These are phyloP conservation scores for Salarias fasciatus DNA, from an alignment of 2,797 vertebrate genomes.

Conservation along the genomic window DNA sequence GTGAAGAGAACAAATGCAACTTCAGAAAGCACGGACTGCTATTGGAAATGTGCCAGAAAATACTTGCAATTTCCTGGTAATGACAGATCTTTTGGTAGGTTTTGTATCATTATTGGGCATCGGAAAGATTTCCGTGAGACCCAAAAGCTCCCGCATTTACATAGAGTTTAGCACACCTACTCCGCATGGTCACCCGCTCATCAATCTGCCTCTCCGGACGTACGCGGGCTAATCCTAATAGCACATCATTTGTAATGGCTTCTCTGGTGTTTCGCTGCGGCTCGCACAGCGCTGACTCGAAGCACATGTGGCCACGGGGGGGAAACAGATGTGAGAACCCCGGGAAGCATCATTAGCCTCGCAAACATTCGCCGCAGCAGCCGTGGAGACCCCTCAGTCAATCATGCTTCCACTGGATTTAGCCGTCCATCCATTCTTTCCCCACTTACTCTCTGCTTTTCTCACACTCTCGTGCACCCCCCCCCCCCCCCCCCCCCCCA, in stretches of 20 bases:
- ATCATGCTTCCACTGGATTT: constrained; percentile 45
- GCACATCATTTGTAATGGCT: constrained; percentile 61
- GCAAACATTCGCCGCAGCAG: constrained; percentile 62
- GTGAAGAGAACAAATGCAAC: too few species aligned
- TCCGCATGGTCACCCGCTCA: constrained; percentile 42
- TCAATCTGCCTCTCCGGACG: constrained; percentile 56
- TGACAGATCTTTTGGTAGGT: too few species aligned
- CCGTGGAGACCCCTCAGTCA: constrained; percentile 57
- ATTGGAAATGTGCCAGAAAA: too few species aligned
- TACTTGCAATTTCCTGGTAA: too few species aligned
- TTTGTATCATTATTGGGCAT: too few species aligned
- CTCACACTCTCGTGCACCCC: constrained; percentile 42
- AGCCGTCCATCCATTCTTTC: constrained; percentile 23
- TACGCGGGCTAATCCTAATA: constrained; percentile 59
- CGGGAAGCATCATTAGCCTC: constrained; percentile 74
- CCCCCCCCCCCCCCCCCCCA: constrained; percentile 9
- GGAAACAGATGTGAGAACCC: constrained; percentile 75
- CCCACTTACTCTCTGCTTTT: constrained; percentile 22
- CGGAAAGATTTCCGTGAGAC: background rate
- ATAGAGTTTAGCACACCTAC: background rate
- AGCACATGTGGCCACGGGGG: constrained; percentile 69
- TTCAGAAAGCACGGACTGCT: too few species aligned
- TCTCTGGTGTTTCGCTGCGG: constrained; percentile 52
- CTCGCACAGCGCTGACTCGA: constrained; percentile 62
- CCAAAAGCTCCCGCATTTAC: background rate